Evolutionary conservation across 2,113 vertebrate species (phyloP).

Genomic region (Mustela lutreola): DNA sequence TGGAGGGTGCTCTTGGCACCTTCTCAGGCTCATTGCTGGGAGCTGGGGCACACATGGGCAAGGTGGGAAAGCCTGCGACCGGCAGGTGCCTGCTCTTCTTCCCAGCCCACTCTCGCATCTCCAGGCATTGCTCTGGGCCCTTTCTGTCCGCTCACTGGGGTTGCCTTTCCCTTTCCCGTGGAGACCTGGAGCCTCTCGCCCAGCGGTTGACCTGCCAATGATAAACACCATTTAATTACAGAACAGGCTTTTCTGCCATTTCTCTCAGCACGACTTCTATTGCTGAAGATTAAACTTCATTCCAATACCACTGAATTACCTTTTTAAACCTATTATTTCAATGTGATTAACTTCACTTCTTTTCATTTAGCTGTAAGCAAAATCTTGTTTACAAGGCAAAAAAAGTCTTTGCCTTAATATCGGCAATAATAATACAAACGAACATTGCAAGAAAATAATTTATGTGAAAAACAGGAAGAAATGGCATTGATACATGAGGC

Average conservation of each 20-base stretch:
- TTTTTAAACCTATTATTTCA: conserved; percentile 93
- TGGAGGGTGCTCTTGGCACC: not conserved
- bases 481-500: conserved; percentile 99
- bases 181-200: conserved; percentile 74
- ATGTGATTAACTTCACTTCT: conserved; percentile 91
- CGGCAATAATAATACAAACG: conserved; percentile 92
- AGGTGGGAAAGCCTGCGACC: not conserved
- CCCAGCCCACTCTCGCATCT: not conserved
- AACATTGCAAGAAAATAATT: conserved; percentile 94
- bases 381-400: conserved; percentile 92
- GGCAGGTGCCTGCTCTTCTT: not conserved
- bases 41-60: not conserved
- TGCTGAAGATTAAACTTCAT: conserved; percentile 91
- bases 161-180: conserved; percentile 52
- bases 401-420: conserved; percentile 90
- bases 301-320: conserved; percentile 90
- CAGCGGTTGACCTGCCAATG: conserved; percentile 85
- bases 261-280: conserved; percentile 86
- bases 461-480: conserved; percentile 94
- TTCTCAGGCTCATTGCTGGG: not conserved
- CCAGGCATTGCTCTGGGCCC: not conserved
- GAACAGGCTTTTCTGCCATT: conserved; percentile 89
- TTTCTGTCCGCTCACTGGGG: conserved; percentile 19
- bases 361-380: conserved; percentile 92
- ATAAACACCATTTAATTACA: conserved; percentile 92